Conservation (phyloP, 2,113 vertebrate genomes). For the Takifugu flavidus region DNA sequence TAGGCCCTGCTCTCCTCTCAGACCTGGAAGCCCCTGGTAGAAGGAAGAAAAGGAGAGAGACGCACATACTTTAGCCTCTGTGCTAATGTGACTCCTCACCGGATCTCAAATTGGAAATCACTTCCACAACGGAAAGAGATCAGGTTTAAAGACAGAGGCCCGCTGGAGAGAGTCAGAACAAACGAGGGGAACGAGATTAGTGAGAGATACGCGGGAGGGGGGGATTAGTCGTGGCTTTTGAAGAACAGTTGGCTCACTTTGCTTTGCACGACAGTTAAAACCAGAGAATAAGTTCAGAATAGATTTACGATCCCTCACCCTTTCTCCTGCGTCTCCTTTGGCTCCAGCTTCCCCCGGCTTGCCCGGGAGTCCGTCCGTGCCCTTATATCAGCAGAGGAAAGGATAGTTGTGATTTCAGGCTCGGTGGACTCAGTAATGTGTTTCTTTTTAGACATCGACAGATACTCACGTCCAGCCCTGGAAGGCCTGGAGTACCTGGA, state of each 20-base stretch:
- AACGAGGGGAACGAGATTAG: slow-evolving; percentile 55
- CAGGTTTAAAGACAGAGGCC: slow-evolving; percentile 56
- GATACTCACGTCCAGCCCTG: slow-evolving; percentile 82
- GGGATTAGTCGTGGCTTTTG: slow-evolving; percentile 64
- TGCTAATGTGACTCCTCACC: slow-evolving; percentile 44
- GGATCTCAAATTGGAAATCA: slow-evolving; percentile 44
- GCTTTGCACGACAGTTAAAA: slow-evolving; percentile 44
- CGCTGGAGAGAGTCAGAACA: slow-evolving; percentile 30
- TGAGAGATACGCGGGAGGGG: slow-evolving; percentile 26
- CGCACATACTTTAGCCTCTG: slow-evolving; percentile 16
- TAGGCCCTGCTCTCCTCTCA: slow-evolving; percentile 73
- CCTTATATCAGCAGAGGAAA: slow-evolving; percentile 55
- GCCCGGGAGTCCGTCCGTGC: slow-evolving; percentile 71
- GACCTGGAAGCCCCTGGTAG: slow-evolving; percentile 77
- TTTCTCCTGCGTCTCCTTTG: slow-evolving; percentile 80
- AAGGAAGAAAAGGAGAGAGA: slow-evolving; percentile 11
- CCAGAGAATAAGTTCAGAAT: slow-evolving; percentile 20
- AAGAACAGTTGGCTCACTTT: slow-evolving; percentile 55
- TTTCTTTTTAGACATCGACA: background rate
- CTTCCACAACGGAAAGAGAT: slow-evolving; percentile 41
- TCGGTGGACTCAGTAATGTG: background rate
- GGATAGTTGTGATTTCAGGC: background rate
- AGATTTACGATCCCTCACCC: slow-evolving; percentile 60
- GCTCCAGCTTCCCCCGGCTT: slow-evolving; percentile 68
- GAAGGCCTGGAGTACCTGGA: slow-evolving; percentile 77